Evolutionary conservation across 2,797 vertebrate genomes (phyloP), one percentile per base, ranked within the genome.

Genomic region (Enteromius fasciolatus): DNA sequence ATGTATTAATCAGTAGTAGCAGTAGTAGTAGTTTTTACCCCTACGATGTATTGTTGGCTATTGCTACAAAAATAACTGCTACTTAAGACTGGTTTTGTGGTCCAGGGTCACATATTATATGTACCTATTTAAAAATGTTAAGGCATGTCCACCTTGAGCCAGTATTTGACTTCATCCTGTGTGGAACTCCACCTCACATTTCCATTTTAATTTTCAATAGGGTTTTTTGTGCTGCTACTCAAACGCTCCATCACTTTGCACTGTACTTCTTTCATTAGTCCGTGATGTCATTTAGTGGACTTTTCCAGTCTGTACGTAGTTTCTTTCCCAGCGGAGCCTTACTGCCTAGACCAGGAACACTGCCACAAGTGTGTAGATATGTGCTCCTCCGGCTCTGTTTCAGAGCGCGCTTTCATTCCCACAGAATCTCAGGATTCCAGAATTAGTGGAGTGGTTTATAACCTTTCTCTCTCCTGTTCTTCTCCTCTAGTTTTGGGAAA

Each of bases 401-500:
- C 31, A 9, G 20, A 63, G 33, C 14, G 33, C 4, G 11, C 83
- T 64, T 50, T 72, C 52, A 63, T 68, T 75, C 57, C 72, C 83
- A 72, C 52, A 57, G 5, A 79, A 67, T 64, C 54, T 48, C 4
- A 57, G 61, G 12, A 68, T 59, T 64, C 59, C 12, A 36, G 39
- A 8, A 74, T 63, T 70, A 25, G 36, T 46, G 18, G 14, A 20
- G 39, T 3, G 0, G 73, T 57, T 3, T 48, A 81, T 0, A 10
- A 20, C 59, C 70, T 78, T 36, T 79, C 77, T 36, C 57, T 72
- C 0, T 17, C 64, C 78, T 82, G 75, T 69, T 17, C 25, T 31
- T 80, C 61, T 67, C 79, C 66, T 90, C n/a, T 87, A 99, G 98
- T 89, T 99, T 99, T 91, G 97, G 98, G 87, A 99, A 99, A 88